Percentiles rank a stretch among this genome's conserved stretches.
Conservation (phyloP, 2,113 vertebrate species). For the Platichthys flesus region DNA sequence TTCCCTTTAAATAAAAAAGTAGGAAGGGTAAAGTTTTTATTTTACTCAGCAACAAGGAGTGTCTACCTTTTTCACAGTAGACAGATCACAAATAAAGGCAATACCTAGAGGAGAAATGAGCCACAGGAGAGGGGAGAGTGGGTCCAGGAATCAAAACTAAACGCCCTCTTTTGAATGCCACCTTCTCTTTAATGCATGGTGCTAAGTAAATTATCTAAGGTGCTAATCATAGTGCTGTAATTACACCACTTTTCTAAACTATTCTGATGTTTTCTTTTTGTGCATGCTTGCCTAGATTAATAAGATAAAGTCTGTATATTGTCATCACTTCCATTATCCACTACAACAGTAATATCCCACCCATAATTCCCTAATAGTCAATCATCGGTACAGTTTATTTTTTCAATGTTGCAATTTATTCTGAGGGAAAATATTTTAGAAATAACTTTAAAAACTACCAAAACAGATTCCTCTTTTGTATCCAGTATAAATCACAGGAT, state of each 20-base stretch:
- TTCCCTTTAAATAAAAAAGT: constrained; percentile 10
- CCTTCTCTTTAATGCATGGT: constrained; percentile 60
- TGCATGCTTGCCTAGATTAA: constrained; percentile 65
- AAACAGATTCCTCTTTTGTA: constrained; percentile 46
- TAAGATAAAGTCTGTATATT: constrained; percentile 44
- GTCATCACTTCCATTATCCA: constrained; percentile 53
- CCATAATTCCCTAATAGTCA: constrained; percentile 20
- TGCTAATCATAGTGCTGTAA: constrained; percentile 71
- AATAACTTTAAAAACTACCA: constrained; percentile 31
- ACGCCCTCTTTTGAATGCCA: constrained; percentile 13
- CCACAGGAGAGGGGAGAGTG: constrained; percentile 50
- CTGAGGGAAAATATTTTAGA: constrained; percentile 64
- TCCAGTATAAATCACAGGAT: constrained; percentile 63
- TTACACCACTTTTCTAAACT: constrained; percentile 75
- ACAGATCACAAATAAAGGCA: constrained; percentile 39
- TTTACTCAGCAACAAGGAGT: constrained; percentile 8
- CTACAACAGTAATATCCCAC: constrained; percentile 40
- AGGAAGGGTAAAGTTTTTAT: constrained; percentile 24
- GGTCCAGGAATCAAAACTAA: constrained; percentile 33
- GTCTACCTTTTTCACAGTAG: constrained; percentile 7
- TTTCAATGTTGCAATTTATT: constrained; percentile 48
- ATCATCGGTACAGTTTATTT: constrained; percentile 6
- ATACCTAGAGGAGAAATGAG: constrained; percentile 54
- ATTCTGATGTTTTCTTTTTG: constrained; percentile 46
- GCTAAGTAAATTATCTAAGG: constrained; percentile 67